Base-by-base conservation (phyloP, 2,113 vertebrate species). In the Ibidorhyncha struthersii region DNA sequence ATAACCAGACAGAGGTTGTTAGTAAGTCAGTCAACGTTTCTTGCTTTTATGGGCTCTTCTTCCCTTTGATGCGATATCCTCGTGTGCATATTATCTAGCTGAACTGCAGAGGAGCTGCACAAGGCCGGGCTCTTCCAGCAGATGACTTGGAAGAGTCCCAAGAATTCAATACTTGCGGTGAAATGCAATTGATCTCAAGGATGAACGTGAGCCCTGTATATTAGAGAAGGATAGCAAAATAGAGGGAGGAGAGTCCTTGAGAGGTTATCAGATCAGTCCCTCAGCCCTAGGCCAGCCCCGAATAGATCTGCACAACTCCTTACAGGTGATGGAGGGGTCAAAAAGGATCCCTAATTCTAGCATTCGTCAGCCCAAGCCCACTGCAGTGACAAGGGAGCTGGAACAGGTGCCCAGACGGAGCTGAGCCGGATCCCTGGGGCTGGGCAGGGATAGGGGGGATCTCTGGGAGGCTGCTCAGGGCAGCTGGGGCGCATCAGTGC, bases 351-450 rank as follows among this genome's bases (percentile, higher is more conserved):
- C 21, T 45, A 23, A 36, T 50, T 62, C n/a, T 62, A 38, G 45
- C 21, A 38, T 18, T 56, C 22, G 45, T 76, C 32, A 72, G 10
- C 22, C 38, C 8, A n/a, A 49, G 20, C 32, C 40, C 5, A 1
- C n/a, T 69, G n/a, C 58, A 55, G 67, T 1, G 5, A 63, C 25
- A 26, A 7, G 6, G 86, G 38, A 22, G n/a, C 21, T 45, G 47
- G 47, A 62, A 0, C 0, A 11, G 20, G 8, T 2, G 0, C 56
- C n/a, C 69, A 73, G 34, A 12, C 0, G 2, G 43, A 77, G 34
- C 43, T n/a, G 50, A 38, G 29, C 10, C 6, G 1, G 22, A 32
- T 61, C 32, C 12, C 61, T 27, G 19, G 29, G 17, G 17, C 56
- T 47, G 45, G 22, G 45, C 36, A 83, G n/a, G 71, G 26, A 4